Base-by-base conservation (phyloP, 1,140 invertebrate genomes). In the Metaphire vulgaris region DNA sequence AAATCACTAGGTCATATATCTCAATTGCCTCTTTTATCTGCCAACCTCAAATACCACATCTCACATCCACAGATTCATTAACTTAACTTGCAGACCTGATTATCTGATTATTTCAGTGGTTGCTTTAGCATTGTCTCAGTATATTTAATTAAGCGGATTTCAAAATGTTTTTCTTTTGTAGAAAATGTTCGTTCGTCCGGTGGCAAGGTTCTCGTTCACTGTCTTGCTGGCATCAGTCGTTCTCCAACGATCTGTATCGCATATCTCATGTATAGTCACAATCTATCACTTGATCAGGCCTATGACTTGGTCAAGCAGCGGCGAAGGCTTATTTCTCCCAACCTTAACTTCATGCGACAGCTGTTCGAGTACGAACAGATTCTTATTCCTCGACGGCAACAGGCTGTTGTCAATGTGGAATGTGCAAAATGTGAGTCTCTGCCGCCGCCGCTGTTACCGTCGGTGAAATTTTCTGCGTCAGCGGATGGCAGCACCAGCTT, bases 191-290 rank as follows among this genome's bases (percentile, higher is more conserved):
- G 87, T 76, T 85, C 88, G 79, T 83, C 87, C 1, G 87, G 88
- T 83, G 88, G 83, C n/a, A 81, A 80, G 77, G 80, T 84, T 26
- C 76, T 86, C 14, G 82, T 86, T 26, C 83, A 86, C 69, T 86
- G 85, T 78, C 82, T 83, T 64, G 83, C 83, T n/a, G 85, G 85
- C 0, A 79, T 85, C 14, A 83, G 82, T 6, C 71, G 85, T n/a
- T 82, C 83, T 16, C 81, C 85, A 16, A 79, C 85, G 0, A 80
- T 86, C 76, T 80, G 81, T 1, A 83, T 85, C 65, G 84, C 80
- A 2, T 85, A 86, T 79, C 77, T 86, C 14, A 86, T 86, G 80
- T 97, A 97, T 85, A 93, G 92, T 0, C 93, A 94, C 84, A 92
- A 94, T 82, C 96, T 93, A 93, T 70, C 70, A 15, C 76, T 79